phyloP scores from a whole-genome alignment of 1,140 invertebrate genomes.

The Bombus breviceps region DNA sequence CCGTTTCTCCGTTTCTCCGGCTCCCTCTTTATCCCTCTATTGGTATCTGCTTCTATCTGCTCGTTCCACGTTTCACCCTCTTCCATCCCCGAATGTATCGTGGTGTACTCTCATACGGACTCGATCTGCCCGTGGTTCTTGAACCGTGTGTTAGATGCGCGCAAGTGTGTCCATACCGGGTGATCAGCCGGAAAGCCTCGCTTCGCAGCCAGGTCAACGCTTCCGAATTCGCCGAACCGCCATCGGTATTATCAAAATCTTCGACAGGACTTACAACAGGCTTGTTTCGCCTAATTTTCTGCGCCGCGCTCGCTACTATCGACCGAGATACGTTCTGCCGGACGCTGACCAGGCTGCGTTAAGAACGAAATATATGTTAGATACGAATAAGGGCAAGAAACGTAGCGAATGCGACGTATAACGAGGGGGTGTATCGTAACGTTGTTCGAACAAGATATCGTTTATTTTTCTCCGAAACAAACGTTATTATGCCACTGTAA shows the following conservation, averaged over 20 bases:
- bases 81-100: conserved; percentile 49
- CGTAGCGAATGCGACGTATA: too few species aligned
- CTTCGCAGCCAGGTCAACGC: conserved; percentile 49
- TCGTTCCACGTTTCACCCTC: conserved; percentile 42
- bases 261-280: not conserved
- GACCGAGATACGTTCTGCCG: not conserved
- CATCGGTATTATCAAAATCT: conserved; percentile 58
- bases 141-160: conserved; percentile 53
- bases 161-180: conserved; percentile 66
- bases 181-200: conserved; percentile 63
- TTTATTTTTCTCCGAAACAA: too few species aligned
- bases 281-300: conserved; percentile 52
- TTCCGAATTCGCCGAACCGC: conserved; percentile 51
- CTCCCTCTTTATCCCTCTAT: conserved; percentile 46
- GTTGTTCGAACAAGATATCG: too few species aligned
- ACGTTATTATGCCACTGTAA: too few species aligned
- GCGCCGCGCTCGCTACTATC: conserved; percentile 11
- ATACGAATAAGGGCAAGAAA: too few species aligned
- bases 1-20: conserved; percentile 26
- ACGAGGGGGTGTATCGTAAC: too few species aligned
- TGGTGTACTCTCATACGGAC: conserved; percentile 67
- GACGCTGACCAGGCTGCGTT: not conserved
- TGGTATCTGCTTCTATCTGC: conserved; percentile 62
- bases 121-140: conserved; percentile 30
- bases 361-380: too few species aligned